Base-by-base conservation (phyloP, 1,140 invertebrate genomes). In the Zaprionus camerounensis region DNA sequence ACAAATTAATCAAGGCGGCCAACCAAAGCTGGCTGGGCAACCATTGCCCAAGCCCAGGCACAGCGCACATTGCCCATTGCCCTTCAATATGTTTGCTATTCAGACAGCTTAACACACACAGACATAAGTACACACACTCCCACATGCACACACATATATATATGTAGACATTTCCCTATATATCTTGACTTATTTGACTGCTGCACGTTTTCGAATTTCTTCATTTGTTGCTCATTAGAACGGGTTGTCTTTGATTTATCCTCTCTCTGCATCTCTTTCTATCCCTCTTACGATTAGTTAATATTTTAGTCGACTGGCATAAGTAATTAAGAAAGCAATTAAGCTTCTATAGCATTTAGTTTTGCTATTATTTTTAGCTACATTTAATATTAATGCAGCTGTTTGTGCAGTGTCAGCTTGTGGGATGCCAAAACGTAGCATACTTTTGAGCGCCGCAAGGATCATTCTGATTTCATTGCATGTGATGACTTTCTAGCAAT, bases 1-100 rank as follows among this genome's bases (percentile, higher is more conserved):
- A 44, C 75, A 77, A 74, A 88, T 88, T 71, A 87, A 81, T 88
- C 81, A 81, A 81, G 84, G 51, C 38, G 31, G 24, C 44, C 36
- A 15, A 20, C 41, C 41, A 46, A 38, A 46, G 28, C 56, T 20
- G 46, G 11, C 46, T 7, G 20, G 17, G 11, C 46, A 51, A 22
- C 20, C 11, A 13, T 24, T 24, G 46, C 20, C 11, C 38, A 41
- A 13, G 38, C 38, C 1, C 38, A n/a, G 38, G 15, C 38, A 0
- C 38, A n/a, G 15, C 38, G 38, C 38, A 13, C 38, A 34, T 34
- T 41, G 38, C 13, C 31, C 55, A 34, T 49, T 56, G 64, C 63
- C 28, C n/a, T 22, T 44, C 41, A 31, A 38, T 63, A 31, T 56
- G 26, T 34, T 51, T 66, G 46, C 44, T 56, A 65, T 65, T 36